Percentiles rank a stretch among this genome's conserved stretches.
Evolutionary conservation across 2,888 invertebrate species (phyloP).

Genomic region (Lapara coniferarum): DNA sequence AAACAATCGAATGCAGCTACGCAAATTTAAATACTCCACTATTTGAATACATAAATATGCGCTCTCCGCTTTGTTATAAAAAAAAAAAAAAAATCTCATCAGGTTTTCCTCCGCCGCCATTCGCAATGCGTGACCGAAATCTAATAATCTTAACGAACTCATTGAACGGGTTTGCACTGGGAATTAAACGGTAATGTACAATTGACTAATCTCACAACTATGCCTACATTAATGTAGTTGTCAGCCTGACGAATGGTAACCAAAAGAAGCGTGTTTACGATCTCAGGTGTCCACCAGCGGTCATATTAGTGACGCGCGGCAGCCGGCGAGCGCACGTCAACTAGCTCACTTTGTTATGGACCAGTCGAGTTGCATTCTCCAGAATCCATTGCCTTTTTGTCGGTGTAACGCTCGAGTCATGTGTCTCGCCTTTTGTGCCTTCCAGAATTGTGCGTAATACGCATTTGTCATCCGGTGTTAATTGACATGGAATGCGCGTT

Average conservation of each 20-base stretch:
- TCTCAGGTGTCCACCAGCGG: conserved; percentile 27
- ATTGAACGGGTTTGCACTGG: not conserved
- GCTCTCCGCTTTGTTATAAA: conserved; percentile 6
- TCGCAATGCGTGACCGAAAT: not conserved
- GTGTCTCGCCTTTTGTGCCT: not conserved
- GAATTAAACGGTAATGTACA: too few relatives aligned
- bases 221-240: not conserved
- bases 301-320: conserved; percentile 30
- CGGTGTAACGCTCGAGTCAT: not conserved
- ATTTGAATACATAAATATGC: not conserved
- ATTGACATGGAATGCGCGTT: not conserved
- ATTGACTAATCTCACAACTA: not conserved
- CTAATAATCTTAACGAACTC: conserved; percentile 8
- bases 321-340: conserved; percentile 9
- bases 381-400: conserved; percentile 39
- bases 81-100: conserved; percentile 8
- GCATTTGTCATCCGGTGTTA: conserved; percentile 29
- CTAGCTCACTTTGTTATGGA: conserved; percentile 25
- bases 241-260: not conserved
- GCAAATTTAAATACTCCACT: conserved; percentile 9
- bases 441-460: conserved; percentile 28
- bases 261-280: conserved; percentile 17
- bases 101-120: not conserved
- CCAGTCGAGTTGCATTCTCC: conserved; percentile 43
- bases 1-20: conserved; percentile 15